Base-by-base conservation (phyloP, 2,888 invertebrate species). In the Leucoma salicis region DNA sequence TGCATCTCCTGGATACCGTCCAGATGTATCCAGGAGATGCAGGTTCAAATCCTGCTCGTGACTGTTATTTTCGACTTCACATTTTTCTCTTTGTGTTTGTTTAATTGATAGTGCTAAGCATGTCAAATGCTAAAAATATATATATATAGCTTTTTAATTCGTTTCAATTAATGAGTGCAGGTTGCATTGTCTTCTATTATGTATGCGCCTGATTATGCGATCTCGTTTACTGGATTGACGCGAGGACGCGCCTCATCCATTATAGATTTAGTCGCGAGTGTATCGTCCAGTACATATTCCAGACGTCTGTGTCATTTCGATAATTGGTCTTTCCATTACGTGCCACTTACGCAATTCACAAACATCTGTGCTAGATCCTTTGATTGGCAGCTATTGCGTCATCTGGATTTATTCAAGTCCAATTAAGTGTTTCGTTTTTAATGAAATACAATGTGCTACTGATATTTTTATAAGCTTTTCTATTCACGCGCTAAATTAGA, bases 171-270 rank as follows among this genome's bases (percentile, higher is more conserved):
- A 77, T 77, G 75, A 82, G 73, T 78, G 72, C 72, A 68, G 61
- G 31, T 42, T 21, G 53, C 58, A 61, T 61, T 61, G 61, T 74
- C 61, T 21, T 66, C 36, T 70, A 72, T 79, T 78, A 78, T 76
- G 77, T 76, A 82, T 82, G 82, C 73, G 75, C 64, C 72, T 65
- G 74, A 70, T 78, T 78, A 82, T 82, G 79, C 83, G 81, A 74
- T 82, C 82, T 83, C 82, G 84, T 84, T 82, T 80, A 76, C 82
- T 73, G 77, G 82, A 81, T 74, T 79, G 83, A 82, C 85, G 74
- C 77, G 70, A 40, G 75, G 82, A 80, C 78, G 72, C 74, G 78
- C 73, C 84, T 89, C 87, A 87, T 88, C 86, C 87, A 88, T 89
- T 86, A 89, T 85, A 89, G 85, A 88, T 87, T 77, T 82, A 70